phyloP scores from a whole-genome alignment of 2,797 vertebrate species.

The Perodicticus potto region DNA sequence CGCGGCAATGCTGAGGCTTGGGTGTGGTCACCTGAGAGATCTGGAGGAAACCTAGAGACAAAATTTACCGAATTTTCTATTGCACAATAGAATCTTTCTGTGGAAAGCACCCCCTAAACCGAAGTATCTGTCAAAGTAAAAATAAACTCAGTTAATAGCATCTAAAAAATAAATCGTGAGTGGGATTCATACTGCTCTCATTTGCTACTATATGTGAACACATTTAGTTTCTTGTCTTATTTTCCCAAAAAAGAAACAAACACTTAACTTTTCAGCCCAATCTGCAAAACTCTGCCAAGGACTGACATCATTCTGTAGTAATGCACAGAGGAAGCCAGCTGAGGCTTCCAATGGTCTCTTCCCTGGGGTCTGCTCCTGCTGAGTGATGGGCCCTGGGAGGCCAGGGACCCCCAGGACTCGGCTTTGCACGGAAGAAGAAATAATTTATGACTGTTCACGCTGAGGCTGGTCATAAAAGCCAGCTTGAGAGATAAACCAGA shows the following conservation, averaged over 20 bases:
- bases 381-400: neutral
- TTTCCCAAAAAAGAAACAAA: neutral
- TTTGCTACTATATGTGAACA: neutral
- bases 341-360: neutral
- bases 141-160: slow-evolving; percentile 80
- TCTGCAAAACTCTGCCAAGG: slow-evolving; percentile 32
- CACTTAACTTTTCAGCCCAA: slow-evolving; percentile 1
- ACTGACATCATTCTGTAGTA: neutral
- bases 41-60: slow-evolving; percentile 81
- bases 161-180: slow-evolving; percentile 75
- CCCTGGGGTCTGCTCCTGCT: neutral
- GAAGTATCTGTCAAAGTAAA: slow-evolving; percentile 85
- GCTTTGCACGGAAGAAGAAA: neutral
- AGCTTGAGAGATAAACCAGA: slow-evolving; percentile 20
- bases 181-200: slow-evolving; percentile 58
- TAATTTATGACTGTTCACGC: neutral
- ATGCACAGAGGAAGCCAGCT: neutral
- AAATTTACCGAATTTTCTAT: slow-evolving; percentile 76
- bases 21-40: slow-evolving; percentile 81
- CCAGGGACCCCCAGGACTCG: neutral
- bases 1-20: slow-evolving; percentile 63
- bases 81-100: slow-evolving; percentile 81
- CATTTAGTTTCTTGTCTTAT: neutral
- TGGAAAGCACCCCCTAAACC: slow-evolving; percentile 83
- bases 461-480: neutral